A percentile compares a stretch with the other conserved stretches of the same genome.
Conservation (phyloP, 2,797 vertebrate species). For the Chelidonichthys spinosus region DNA sequence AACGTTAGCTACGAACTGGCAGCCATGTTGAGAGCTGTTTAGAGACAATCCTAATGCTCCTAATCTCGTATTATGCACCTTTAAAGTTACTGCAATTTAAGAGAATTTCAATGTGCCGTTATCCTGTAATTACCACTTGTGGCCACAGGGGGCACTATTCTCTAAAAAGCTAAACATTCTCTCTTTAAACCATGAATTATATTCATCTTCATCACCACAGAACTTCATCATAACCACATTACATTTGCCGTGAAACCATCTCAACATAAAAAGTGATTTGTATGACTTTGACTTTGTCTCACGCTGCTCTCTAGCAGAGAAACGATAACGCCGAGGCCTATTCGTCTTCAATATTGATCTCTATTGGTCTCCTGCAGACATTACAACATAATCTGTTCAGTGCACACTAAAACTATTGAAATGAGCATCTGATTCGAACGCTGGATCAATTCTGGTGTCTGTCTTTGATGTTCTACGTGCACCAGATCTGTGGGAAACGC, state of each 20-base stretch:
- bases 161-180: neutral
- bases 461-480: constrained; percentile 34
- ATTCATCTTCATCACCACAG: neutral
- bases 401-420: neutral
- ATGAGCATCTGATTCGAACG: constrained; percentile 30
- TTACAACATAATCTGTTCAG: constrained; percentile 3
- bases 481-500: constrained; percentile 25
- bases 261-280: neutral
- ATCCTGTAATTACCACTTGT: neutral
- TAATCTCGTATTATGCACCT: too few relatives aligned
- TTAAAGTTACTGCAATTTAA: neutral
- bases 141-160: neutral
- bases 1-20: too few relatives aligned
- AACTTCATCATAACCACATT: neutral
- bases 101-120: neutral
- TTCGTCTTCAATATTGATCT: constrained; percentile 17
- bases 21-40: neutral
- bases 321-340: neutral
- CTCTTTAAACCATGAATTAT: neutral
- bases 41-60: neutral
- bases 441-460: constrained; percentile 22
- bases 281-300: neutral
- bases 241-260: neutral
- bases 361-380: constrained; percentile 8
- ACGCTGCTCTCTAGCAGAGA: constrained; percentile 6